A percentile compares a stretch with the other conserved stretches of the same genome.
phyloP scores from a whole-genome alignment of 1,140 invertebrate species.

The Bombus haemorrhoidalis region DNA sequence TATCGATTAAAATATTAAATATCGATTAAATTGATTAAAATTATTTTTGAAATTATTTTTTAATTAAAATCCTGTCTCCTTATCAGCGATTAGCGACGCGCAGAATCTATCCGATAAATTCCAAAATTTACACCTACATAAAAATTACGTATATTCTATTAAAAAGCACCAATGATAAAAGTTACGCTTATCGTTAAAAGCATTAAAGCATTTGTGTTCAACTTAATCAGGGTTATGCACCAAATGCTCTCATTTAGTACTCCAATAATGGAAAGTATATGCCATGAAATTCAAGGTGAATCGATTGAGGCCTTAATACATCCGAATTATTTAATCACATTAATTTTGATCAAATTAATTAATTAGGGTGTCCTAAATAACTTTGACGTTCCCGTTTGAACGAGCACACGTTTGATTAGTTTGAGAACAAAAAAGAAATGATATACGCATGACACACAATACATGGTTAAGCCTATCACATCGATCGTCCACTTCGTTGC shows the following conservation, averaged over 20 bases:
- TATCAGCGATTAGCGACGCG: no score
- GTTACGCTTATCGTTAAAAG: neutral
- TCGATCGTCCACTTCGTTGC: constrained; percentile 62
- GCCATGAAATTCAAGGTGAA: neutral
- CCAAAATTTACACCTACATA: no score
- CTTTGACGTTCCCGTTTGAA: no score
- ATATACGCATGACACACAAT: constrained; percentile 22
- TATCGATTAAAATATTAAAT: no score
- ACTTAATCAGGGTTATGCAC: neutral
- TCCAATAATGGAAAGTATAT: neutral
- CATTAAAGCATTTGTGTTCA: neutral
- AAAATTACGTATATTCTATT: neutral
- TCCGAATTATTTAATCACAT: neutral
- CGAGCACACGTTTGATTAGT: neutral
- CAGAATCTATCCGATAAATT: no score
- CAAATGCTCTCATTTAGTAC: neutral
- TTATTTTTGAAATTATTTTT: no score
- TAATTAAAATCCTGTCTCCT: no score
- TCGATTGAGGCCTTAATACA: neutral
- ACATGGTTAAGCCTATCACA: constrained; percentile 38
- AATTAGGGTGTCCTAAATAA: neutral
- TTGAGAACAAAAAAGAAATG: neutral
- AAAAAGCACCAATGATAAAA: neutral
- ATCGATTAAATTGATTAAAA: no score
- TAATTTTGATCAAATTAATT: neutral